These are phyloP conservation scores for Drosophila mimica DNA, from an alignment of 2,888 invertebrate species.

Conservation along the genomic window DNA sequence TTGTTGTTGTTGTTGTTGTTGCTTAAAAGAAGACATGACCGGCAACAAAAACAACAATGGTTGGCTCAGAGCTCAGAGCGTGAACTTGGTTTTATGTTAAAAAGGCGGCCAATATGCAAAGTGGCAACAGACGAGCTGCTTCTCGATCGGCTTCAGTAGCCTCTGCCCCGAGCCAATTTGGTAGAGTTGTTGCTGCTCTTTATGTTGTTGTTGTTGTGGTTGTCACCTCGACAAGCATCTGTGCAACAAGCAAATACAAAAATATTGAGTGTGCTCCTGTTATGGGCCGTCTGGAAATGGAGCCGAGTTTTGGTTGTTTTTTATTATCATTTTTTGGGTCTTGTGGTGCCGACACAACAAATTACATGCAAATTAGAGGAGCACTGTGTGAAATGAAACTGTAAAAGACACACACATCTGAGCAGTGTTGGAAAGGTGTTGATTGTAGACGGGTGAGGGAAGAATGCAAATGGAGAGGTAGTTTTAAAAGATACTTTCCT, in stretches of 20 bases:
- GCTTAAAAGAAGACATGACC: conserved; percentile 67
- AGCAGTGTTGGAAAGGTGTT: background rate
- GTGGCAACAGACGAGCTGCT: conserved; percentile 44
- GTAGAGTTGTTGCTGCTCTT: conserved; percentile 36
- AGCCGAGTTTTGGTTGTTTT: conserved; percentile 8
- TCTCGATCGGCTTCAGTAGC: conserved; percentile 18
- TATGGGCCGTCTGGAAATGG: conserved; percentile 44
- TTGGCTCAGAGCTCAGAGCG: conserved; percentile 58
- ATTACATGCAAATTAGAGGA: conserved; percentile 74
- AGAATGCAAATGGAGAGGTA: background rate
- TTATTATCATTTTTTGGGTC: conserved; percentile 1
- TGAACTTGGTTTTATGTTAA: conserved; percentile 74
- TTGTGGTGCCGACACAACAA: conserved; percentile 63
- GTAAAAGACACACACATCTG: background rate
- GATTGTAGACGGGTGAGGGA: background rate
- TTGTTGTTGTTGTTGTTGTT: conserved; percentile 32
- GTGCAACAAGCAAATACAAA: conserved; percentile 47
- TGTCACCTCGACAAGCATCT: conserved; percentile 75
- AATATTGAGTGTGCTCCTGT: conserved; percentile 62
- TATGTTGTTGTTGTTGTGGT: conserved; percentile 39
- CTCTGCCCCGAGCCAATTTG: conserved; percentile 63
- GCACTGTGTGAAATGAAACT: background rate
- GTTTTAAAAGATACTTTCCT: background rate
- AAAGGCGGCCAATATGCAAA: conserved; percentile 66
- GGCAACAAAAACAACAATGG: conserved; percentile 33